A percentile compares a stretch with the other conserved stretches of the same genome.
Evolutionary conservation across 2,888 invertebrate species (phyloP).

Genomic region (Siphlonurus alternatus): DNA sequence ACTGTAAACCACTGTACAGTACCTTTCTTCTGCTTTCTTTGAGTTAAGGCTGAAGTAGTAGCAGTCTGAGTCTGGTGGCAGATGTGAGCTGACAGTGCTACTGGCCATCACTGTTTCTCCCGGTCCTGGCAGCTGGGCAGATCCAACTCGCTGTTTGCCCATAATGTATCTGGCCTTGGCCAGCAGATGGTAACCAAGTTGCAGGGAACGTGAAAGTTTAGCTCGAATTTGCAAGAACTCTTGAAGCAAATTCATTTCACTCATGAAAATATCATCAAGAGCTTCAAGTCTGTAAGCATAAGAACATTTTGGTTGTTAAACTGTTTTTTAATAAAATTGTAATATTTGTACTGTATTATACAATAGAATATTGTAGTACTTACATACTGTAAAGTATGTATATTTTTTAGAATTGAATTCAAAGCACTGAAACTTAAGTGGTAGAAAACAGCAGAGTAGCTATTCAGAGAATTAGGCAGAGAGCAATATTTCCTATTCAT

Average conservation of each 20-base stretch:
- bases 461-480: no score
- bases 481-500: no score
- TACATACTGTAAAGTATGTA: no score
- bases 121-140: constrained; percentile 45
- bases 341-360: no score
- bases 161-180: constrained; percentile 66
- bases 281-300: not conserved
- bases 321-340: no score
- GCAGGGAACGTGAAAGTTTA: not conserved
- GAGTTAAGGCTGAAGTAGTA: not conserved
- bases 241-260: not conserved
- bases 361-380: no score
- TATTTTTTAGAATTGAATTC: no score
- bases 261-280: not conserved
- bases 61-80: not conserved
- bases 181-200: constrained; percentile 20
- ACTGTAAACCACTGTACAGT: no score
- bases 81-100: constrained; percentile 22
- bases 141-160: constrained; percentile 54
- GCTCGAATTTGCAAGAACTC: not conserved
- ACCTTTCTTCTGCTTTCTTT: no score
- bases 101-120: constrained; percentile 27
- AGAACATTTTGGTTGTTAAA: no score
- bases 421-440: no score
- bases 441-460: no score